A percentile compares a stretch with the other conserved stretches of the same genome.
Evolutionary conservation across 2,888 invertebrate genomes (phyloP).

Genomic region (Rhamnusium bicolor): DNA sequence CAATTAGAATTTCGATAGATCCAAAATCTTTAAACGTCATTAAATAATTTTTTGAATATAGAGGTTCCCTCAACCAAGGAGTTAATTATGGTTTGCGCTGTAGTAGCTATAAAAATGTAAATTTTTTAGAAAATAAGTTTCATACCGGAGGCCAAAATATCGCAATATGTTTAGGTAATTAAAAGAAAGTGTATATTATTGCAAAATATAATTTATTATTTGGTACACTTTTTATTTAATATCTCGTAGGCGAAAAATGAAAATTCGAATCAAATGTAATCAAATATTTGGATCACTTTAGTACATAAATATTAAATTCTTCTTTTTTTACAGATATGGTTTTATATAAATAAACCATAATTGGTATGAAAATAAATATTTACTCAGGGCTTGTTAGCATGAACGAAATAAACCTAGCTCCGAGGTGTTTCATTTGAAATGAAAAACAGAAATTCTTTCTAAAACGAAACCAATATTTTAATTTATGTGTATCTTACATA

Average conservation of each 20-base stretch:
- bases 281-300: not conserved
- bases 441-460: not conserved
- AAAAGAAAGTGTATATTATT: slow-evolving; percentile 22
- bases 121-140: slow-evolving; percentile 18
- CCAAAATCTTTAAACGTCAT: too few species aligned
- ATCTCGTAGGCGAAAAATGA: not conserved
- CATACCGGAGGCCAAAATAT: slow-evolving; percentile 15
- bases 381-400: not conserved
- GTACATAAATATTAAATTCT: not conserved
- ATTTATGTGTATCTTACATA: too few species aligned
- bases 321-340: not conserved
- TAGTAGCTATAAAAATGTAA: slow-evolving; percentile 11
- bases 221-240: not conserved
- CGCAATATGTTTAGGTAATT: slow-evolving; percentile 18
- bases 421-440: not conserved
- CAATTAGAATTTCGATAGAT: too few species aligned
- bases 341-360: not conserved
- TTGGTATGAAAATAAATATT: not conserved
- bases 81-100: too few species aligned
- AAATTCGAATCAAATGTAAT: not conserved
- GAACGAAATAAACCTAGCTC: not conserved
- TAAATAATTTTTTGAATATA: too few species aligned
- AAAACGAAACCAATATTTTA: not conserved
- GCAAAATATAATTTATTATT: slow-evolving; percentile 21
- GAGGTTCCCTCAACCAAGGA: not conserved